These are phyloP conservation scores for Chromis chromis DNA, from an alignment of 2,797 vertebrate species.

Conservation along the genomic window DNA sequence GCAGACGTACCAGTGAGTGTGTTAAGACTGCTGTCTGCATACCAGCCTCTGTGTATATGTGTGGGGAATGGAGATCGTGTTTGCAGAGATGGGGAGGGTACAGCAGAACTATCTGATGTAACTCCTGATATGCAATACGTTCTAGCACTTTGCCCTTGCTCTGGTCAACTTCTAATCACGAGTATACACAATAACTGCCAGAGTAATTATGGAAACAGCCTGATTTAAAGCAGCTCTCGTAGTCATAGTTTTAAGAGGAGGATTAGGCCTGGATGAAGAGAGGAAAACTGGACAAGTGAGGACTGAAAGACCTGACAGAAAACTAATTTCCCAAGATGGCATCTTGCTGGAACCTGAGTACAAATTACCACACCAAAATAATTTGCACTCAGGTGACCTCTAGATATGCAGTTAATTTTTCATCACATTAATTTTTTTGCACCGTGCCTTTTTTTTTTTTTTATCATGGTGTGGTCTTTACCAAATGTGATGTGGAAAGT, in stretches of 20 bases:
- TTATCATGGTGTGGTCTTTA: slow-evolving; percentile 1
- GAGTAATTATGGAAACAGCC: background rate
- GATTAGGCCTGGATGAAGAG: background rate
- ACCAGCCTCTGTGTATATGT: slow-evolving; percentile 45
- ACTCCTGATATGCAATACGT: slow-evolving; percentile 13
- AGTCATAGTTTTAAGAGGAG: background rate
- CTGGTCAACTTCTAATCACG: slow-evolving; percentile 5
- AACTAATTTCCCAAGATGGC: background rate
- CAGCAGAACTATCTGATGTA: slow-evolving; percentile 23
- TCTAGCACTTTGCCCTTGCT: slow-evolving; percentile 11
- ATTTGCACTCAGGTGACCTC: background rate
- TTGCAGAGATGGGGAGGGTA: slow-evolving; percentile 34
- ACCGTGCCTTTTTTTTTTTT: background rate
- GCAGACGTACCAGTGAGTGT: slow-evolving; percentile 26
- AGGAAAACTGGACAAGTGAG: background rate
- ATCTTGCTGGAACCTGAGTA: background rate
- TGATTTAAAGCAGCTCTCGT: background rate
- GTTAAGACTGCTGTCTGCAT: slow-evolving; percentile 64
- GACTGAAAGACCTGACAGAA: background rate
- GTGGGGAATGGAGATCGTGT: slow-evolving; percentile 49
- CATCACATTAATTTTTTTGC: slow-evolving; percentile 1
- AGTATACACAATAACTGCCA: background rate
- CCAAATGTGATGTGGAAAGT: slow-evolving; percentile 51
- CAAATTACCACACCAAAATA: background rate
- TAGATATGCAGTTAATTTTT: background rate